Base-by-base conservation (phyloP, 1,140 invertebrate species). In the Neodiprion virginianus region DNA sequence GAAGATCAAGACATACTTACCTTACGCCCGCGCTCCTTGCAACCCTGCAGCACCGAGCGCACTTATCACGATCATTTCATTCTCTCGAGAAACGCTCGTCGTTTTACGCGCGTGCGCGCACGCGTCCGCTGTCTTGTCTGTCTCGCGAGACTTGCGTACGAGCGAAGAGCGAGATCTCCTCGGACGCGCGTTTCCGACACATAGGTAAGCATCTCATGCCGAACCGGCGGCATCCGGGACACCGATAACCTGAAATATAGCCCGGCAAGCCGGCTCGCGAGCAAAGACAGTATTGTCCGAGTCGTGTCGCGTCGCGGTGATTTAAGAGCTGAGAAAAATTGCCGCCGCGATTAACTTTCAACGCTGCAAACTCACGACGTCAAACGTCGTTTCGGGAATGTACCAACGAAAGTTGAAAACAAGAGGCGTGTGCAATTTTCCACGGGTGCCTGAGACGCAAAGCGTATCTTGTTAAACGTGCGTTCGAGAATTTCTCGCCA, bases 1-100 rank as follows among this genome's bases (percentile, higher is more conserved):
- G 74, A 77, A 81, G 82, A 84, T 85, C 85, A 82, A 85, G 84
- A 85, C 86, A 87, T 86, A 87, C 53, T 40, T 40, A 40, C 28
- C 28, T 61, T 61, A 61, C 53, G 28, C 1, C 28, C n/a, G 8
- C 11, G 53, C 11, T 7, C 53, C 28, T 40, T 40, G 28, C 28
- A 40, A 1, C 28, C 28, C 28, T 40, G 28, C 53, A 61, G 53
- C 11, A 61, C 53, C 53, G n/a, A 61, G 4, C 8, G 53, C 28
- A 61, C 53, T 61, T 61, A 12, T 61, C n/a, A 8, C 53, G 53
- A 17, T 61, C n/a, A 12, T 40, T 40, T 40, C 5, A 40, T 40
- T 5, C 28, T 5, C 28, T 40, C 28, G 28, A 40, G 28, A 40
- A 40, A 40, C 2, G 28, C 28, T 40, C 28, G 28, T 40, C 28